Base-by-base conservation (phyloP, 2,113 vertebrate species). In the Anarhynchus alexandrinus region DNA sequence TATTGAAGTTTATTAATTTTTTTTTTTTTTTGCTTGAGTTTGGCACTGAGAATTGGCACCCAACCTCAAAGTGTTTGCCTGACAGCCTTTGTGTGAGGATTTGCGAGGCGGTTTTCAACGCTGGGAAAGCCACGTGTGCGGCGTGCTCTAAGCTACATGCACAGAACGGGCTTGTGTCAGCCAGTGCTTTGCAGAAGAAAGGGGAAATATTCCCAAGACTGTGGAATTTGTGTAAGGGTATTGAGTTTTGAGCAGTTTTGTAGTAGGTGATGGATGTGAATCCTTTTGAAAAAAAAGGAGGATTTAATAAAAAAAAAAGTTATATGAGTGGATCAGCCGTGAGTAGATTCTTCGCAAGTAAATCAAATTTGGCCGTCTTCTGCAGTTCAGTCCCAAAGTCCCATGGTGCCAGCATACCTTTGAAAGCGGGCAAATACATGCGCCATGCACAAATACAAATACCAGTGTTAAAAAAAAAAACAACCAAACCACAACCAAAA, bases 341-440 rank as follows among this genome's bases (percentile, higher is more conserved):
- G 19, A 64, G 25, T 21, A 3, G 10, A 1, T 61, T 82, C 54
- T 54, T 79, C 1, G 0, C 16, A 22, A 59, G 47, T 72, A 25
- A 25, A n/a, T 73, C 47, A 42, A 7, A 67, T 61, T 25, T 32
- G 25, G 6, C 42, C 1, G 2, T 19, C n/a, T 71, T 45, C 38
- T 88, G 38, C 62, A 47, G 22, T 5, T 71, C 15, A 36, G 45
- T 57, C 38, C 76, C 12, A 12, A 36, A 45, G 21, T 22, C 32
- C 21, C 23, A 2, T 9, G 11, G 47, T 67, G n/a, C 36, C 58
- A 20, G 19, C n/a, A 17, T 38, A 8, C 29, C 43, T 52, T 36
- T 3, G 3, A 15, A 51, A 73, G 49, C 2, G 27, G 32, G 5
- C 47, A 54, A 15, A 38, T 55, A 1, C 18, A 2, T 3, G 1